phyloP scores from a whole-genome alignment of 2,113 vertebrate species.

The Scopus umbretta region DNA sequence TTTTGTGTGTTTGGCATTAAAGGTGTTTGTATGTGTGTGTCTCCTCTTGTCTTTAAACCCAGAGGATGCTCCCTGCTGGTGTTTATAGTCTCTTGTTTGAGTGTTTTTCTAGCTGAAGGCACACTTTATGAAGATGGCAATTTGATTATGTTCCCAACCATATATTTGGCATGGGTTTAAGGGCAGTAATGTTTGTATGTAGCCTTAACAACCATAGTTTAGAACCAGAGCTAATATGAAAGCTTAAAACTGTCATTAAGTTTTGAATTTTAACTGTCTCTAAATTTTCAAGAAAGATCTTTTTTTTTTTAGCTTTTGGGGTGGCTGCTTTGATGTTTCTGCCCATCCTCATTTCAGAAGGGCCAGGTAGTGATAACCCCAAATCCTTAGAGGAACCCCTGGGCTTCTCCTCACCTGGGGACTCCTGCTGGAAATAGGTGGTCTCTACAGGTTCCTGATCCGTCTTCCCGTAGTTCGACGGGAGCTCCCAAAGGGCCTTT shows the following conservation, averaged over 20 bases:
- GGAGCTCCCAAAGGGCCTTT: not conserved
- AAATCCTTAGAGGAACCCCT: not conserved
- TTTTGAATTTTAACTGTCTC: not conserved
- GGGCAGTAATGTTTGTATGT: not conserved
- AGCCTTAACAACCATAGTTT: not conserved
- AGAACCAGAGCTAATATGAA: not conserved
- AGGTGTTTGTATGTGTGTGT: not conserved
- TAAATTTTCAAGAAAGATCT: not conserved
- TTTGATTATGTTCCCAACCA: not conserved
- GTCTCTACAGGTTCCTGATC: not conserved
- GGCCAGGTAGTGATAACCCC: not conserved
- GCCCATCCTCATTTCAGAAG: not conserved
- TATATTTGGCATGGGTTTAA: not conserved
- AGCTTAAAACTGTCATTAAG: not conserved
- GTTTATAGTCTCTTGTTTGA: not conserved
- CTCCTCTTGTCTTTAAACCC: not conserved
- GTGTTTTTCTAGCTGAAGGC: not conserved
- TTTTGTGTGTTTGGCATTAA: not conserved
- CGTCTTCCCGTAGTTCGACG: accelerated
- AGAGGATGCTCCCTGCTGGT: not conserved
- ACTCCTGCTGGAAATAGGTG: not conserved
- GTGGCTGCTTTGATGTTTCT: not conserved
- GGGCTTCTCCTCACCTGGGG: not conserved
- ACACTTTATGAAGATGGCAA: not conserved
- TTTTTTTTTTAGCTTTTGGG: not conserved